These are phyloP conservation scores for Drosophila chauvacae DNA, from an alignment of 1,140 invertebrate genomes.

Conservation along the genomic window DNA sequence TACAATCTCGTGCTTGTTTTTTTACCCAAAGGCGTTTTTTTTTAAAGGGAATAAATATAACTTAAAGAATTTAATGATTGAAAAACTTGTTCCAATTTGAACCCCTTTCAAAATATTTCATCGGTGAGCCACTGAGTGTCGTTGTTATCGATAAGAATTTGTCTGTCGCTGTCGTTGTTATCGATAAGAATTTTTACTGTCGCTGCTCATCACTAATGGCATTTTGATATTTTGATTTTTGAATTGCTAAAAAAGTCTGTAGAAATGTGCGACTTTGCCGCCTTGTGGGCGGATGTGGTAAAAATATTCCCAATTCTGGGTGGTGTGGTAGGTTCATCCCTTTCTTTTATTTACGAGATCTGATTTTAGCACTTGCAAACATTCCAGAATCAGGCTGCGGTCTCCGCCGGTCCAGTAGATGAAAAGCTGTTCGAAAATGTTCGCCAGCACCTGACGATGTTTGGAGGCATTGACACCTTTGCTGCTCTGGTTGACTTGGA, in stretches of 20 bases:
- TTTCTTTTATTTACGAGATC: not conserved
- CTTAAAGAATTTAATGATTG: not conserved
- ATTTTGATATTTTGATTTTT: slow-evolving; percentile 9
- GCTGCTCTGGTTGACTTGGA: slow-evolving; percentile 60
- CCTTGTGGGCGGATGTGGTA: slow-evolving; percentile 54
- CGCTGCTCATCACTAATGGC: slow-evolving; percentile 9
- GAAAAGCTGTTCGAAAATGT: slow-evolving; percentile 54
- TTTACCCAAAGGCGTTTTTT: not conserved
- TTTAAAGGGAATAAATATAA: not conserved
- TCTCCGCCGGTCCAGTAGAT: slow-evolving; percentile 24
- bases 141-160: slow-evolving; percentile 14
- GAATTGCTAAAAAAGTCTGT: slow-evolving; percentile 2
- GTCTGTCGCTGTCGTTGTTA: not conserved
- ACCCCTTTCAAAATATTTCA: not conserved
- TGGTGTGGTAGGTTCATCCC: slow-evolving; percentile 43
- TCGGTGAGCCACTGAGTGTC: not conserved
- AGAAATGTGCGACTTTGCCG: slow-evolving; percentile 57
- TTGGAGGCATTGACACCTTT: slow-evolving; percentile 53
- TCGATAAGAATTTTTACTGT: no score
- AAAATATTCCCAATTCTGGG: slow-evolving; percentile 68
- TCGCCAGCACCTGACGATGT: slow-evolving; percentile 41
- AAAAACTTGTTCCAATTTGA: not conserved
- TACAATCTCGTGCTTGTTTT: slow-evolving; percentile 1
- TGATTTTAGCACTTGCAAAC: not conserved
- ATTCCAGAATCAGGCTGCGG: slow-evolving; percentile 37